Base-by-base conservation (phyloP, 2,797 vertebrate genomes). In the Acanthis flammea region DNA sequence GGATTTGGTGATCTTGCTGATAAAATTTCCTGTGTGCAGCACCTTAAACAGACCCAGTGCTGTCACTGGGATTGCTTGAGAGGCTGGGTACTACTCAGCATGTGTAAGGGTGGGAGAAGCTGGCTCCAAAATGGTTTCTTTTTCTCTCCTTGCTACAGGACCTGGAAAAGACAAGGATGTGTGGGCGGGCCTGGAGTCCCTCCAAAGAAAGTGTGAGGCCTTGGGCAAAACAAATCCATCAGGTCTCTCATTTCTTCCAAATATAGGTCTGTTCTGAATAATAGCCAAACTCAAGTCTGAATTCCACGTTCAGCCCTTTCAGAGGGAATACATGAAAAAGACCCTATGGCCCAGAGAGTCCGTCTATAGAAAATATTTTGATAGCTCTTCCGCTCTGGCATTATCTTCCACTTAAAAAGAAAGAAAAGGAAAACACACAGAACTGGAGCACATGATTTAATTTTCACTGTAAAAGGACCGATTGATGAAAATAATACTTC, bases 121-220 rank as follows among this genome's bases (percentile, higher is more conserved):
- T 92, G 94, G 87, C 92, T 94, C 81, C 85, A 93, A 89, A 93
- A 93, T 47, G 33, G 33, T 86, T 96, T 96, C 87, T 96, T 95
- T 94, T 96, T 93, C 94, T 95, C 86, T 95, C 74, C 66, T 91
- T 95, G 84, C 95, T 97, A 95, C 95, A 97, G 95, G 94, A 98
- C 97, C 96, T 97, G 97, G 96, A 96, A 98, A 98, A 97, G 97
- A 97, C 97, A 97, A 97, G 97, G 95, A 87, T 95, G 94, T 96
- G 97, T 97, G 97, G 97, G 97, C 97, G 96, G 96, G 90, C 94
- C 87, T 97, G 97, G 97, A 96, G 19, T 79, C 31, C 81, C 92
- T 97, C 97, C 97, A 98, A 97, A 97, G 97, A 97, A 98, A 98
- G 97, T 98, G 97, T 98, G 97, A 98, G 97, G 96, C 97, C 97